Conservation (phyloP, 2,888 invertebrate genomes). For the Caenorhabditis parvicauda region DNA sequence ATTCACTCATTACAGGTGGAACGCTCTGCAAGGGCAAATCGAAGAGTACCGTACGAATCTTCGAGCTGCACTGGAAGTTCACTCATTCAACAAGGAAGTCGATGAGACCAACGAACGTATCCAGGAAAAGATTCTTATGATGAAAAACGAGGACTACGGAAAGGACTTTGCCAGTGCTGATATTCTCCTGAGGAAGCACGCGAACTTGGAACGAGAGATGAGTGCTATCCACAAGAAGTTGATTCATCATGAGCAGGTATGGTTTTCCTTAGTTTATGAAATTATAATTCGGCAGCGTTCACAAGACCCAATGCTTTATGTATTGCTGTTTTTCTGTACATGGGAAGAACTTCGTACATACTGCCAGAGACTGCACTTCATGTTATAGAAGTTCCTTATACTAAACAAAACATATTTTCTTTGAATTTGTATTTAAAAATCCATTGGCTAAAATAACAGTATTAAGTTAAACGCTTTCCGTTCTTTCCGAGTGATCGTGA, state of each 20-base stretch:
- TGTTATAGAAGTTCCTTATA: too few relatives aligned
- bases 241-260: constrained; percentile 53
- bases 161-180: constrained; percentile 75
- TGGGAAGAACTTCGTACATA: too few relatives aligned
- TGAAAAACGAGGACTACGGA: constrained; percentile 83
- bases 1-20: constrained; percentile 71
- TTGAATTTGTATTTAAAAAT: too few relatives aligned
- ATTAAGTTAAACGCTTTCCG: too few relatives aligned
- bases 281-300: too few relatives aligned
- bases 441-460: too few relatives aligned
- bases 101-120: constrained; percentile 89
- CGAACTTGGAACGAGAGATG: constrained; percentile 80
- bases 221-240: constrained; percentile 66
- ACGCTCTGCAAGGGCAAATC: constrained; percentile 76
- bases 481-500: too few relatives aligned
- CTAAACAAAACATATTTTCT: too few relatives aligned
- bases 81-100: constrained; percentile 88
- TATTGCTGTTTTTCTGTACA: too few relatives aligned
- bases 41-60: constrained; percentile 79
- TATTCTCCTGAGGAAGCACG: constrained; percentile 80
- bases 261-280: too few relatives aligned
- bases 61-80: constrained; percentile 84
- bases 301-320: too few relatives aligned
- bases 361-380: too few relatives aligned
- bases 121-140: constrained; percentile 78